These are phyloP conservation scores for Sphaerophoria taeniata DNA, from an alignment of 2,888 invertebrate species.

Conservation along the genomic window DNA sequence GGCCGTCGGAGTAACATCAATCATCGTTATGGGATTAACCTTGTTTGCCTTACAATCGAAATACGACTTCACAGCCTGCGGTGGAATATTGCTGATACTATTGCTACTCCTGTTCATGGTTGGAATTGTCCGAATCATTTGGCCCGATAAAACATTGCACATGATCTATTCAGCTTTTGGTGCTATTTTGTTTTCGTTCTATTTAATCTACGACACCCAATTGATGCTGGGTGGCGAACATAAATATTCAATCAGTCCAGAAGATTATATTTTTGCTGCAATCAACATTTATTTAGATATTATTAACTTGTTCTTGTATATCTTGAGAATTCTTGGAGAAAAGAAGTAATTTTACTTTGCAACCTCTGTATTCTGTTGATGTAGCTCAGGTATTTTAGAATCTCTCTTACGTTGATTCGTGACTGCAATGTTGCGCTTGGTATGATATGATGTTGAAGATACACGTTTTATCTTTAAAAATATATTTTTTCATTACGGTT, in stretches of 20 bases:
- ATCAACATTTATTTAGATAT: conserved; percentile 93
- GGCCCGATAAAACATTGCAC: conserved; percentile 84
- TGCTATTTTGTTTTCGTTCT: conserved; percentile 92
- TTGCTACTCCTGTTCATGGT: conserved; percentile 88
- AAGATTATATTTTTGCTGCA: conserved; percentile 95
- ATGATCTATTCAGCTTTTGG: conserved; percentile 91
- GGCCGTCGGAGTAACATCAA: conserved; percentile 94
- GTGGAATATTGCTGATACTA: conserved; percentile 89
- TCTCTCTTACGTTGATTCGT: neutral
- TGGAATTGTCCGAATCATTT: conserved; percentile 87
- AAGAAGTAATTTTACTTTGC: conserved; percentile 11
- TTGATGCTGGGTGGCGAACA: conserved; percentile 93
- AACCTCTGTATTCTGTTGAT: neutral
- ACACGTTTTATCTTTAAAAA: neutral
- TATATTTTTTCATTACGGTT: neutral
- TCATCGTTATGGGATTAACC: conserved; percentile 91
- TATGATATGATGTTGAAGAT: conserved; percentile 3
- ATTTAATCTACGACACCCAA: conserved; percentile 93
- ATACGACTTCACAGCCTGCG: conserved; percentile 90
- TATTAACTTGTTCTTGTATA: conserved; percentile 91
- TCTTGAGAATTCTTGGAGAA: conserved; percentile 26
- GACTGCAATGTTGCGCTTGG: neutral
- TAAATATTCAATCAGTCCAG: conserved; percentile 92
- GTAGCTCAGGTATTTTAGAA: neutral
- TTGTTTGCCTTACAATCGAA: conserved; percentile 96